These are phyloP conservation scores for Zaprionus lachaisei DNA, from an alignment of 1,140 invertebrate species.

Conservation along the genomic window DNA sequence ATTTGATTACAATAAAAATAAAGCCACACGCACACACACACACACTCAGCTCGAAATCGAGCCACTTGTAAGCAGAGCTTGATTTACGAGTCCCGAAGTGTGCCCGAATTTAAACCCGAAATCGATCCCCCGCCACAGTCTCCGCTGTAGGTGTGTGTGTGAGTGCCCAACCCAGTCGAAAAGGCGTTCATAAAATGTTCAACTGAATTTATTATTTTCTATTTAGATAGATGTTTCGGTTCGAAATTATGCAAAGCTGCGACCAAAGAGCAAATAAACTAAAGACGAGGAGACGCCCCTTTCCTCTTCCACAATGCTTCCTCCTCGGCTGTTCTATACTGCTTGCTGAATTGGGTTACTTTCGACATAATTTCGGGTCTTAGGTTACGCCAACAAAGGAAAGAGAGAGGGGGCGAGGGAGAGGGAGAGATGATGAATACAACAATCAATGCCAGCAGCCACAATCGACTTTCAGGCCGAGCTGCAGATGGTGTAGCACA, in stretches of 20 bases:
- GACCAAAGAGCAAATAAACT: slow-evolving; percentile 43
- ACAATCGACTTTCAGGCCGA: slow-evolving; percentile 43
- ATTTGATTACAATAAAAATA: slow-evolving; percentile 82
- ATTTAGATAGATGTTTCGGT: slow-evolving; percentile 55
- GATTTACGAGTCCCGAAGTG: slow-evolving; percentile 62
- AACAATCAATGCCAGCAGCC: slow-evolving; percentile 27
- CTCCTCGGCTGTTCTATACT: slow-evolving; percentile 26
- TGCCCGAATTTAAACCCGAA: slow-evolving; percentile 39
- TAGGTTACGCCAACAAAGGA: slow-evolving; percentile 64
- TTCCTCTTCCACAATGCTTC: background rate
- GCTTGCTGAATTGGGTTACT: slow-evolving; percentile 73
- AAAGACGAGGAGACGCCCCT: slow-evolving; percentile 20
- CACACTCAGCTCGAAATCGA: slow-evolving; percentile 27
- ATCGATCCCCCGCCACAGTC: slow-evolving; percentile 13
- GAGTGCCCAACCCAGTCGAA: slow-evolving; percentile 59
- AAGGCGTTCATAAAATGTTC: slow-evolving; percentile 50
- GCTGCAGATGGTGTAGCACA: slow-evolving; percentile 63
- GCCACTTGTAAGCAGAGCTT: slow-evolving; percentile 66
- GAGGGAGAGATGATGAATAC: background rate
- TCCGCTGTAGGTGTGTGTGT: slow-evolving; percentile 31
- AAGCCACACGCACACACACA: slow-evolving; percentile 48
- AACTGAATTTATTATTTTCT: slow-evolving; percentile 75
- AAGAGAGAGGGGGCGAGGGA: background rate
- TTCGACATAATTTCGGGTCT: slow-evolving; percentile 70
- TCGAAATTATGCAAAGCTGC: slow-evolving; percentile 67